A percentile compares a stretch with the other conserved stretches of the same genome.
These are phyloP conservation scores for Aramus guarauna DNA, from an alignment of 2,113 vertebrate species.

Conservation along the genomic window DNA sequence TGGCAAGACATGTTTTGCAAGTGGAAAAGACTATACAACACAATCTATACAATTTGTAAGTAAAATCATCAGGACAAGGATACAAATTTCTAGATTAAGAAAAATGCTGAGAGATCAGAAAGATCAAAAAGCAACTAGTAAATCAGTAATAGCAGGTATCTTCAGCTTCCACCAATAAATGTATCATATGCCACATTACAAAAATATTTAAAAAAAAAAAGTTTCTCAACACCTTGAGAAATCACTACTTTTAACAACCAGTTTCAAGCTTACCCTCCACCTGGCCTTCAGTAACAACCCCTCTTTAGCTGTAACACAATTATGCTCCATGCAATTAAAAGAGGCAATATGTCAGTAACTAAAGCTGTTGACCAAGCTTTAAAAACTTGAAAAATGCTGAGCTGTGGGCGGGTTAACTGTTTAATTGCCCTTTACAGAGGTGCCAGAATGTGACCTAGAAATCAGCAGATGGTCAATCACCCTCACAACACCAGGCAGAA, in stretches of 20 bases:
- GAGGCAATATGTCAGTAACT: not conserved
- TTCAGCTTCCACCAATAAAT: not conserved
- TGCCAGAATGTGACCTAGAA: not conserved
- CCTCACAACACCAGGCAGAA: not conserved
- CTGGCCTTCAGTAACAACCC: not conserved
- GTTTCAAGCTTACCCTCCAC: not conserved
- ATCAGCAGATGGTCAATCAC: not conserved
- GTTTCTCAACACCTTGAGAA: not conserved
- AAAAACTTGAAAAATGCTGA: not conserved
- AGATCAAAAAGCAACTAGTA: not conserved
- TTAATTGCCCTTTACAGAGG: not conserved
- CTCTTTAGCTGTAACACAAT: not conserved
- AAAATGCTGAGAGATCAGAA: not conserved
- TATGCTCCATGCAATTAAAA: not conserved
- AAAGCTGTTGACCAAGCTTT: not conserved
- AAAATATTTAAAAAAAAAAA: not conserved
- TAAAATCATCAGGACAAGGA: not conserved
- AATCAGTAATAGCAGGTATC: not conserved
- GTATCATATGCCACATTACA: not conserved
- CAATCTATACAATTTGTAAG: not conserved
- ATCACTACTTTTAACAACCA: not conserved
- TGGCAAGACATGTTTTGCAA: not conserved
- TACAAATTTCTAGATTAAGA: not conserved
- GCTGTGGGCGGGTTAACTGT: not conserved
- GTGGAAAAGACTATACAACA: not conserved